A percentile compares a stretch with the other conserved stretches of the same genome.
Evolutionary conservation across 2,113 vertebrate genomes (phyloP).

Genomic region (Marmota monax): DNA sequence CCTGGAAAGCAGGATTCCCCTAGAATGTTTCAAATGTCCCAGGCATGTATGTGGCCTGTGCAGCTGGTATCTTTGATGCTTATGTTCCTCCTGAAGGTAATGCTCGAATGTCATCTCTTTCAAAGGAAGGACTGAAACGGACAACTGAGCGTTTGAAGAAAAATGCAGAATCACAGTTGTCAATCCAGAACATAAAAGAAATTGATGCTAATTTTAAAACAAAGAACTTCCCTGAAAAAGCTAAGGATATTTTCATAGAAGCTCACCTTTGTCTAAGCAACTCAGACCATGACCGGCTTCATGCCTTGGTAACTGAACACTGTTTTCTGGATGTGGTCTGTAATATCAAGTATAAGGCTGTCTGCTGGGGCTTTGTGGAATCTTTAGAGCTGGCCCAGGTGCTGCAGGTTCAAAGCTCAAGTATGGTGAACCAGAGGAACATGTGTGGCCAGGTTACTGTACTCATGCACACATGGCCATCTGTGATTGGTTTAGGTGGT

Average conservation of each 20-base stretch:
- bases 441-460: conserved; percentile 95
- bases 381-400: conserved; percentile 93
- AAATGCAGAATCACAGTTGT: conserved; percentile 90
- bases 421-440: conserved; percentile 91
- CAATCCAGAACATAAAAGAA: conserved; percentile 93
- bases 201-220: conserved; percentile 90
- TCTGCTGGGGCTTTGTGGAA: conserved; percentile 93
- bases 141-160: conserved; percentile 91
- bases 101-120: conserved; percentile 91
- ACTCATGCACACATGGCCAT: conserved; percentile 94
- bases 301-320: too few species aligned
- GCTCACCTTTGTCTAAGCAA: conserved; percentile 92
- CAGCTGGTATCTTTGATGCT: conserved; percentile 93
- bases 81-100: conserved; percentile 97
- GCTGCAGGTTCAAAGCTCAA: conserved; percentile 92
- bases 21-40: too few species aligned
- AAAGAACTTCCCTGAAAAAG: conserved; percentile 92
- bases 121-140: conserved; percentile 94
- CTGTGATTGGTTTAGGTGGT: conserved; percentile 96
- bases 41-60: too few species aligned
- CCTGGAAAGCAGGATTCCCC: too few species aligned
- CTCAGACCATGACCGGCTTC: too few species aligned
- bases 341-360: conserved; percentile 93
- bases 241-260: conserved; percentile 94
- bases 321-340: conserved; percentile 92